These are phyloP conservation scores for Nasalis larvatus DNA, from an alignment of 2,113 vertebrate genomes.

Conservation along the genomic window DNA sequence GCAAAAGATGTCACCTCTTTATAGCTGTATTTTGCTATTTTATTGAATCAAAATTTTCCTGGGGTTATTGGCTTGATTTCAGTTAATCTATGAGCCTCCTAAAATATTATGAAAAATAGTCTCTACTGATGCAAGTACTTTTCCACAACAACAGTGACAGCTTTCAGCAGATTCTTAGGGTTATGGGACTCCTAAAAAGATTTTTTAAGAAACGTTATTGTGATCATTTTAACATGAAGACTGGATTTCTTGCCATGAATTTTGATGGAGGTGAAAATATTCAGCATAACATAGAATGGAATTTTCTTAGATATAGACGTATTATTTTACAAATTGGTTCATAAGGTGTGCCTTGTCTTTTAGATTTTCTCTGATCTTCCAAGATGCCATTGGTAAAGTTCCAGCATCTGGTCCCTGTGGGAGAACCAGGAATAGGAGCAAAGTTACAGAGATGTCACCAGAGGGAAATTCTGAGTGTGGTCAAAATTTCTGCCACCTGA, in stretches of 20 bases:
- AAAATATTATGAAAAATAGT: neutral
- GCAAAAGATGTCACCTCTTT: neutral
- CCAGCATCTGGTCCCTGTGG: neutral
- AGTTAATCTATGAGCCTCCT: neutral
- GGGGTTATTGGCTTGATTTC: neutral
- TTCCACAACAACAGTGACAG: neutral
- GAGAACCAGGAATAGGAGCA: neutral
- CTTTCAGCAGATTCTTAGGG: neutral
- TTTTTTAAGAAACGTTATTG: neutral
- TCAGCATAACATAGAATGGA: neutral
- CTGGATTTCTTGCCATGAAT: neutral
- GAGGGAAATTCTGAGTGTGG: neutral
- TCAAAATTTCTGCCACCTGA: neutral
- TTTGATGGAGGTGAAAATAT: neutral
- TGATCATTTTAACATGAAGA: neutral
- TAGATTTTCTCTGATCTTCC: neutral
- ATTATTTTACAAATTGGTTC: neutral
- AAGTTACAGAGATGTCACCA: neutral
- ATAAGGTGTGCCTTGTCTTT: neutral
- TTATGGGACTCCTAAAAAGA: neutral
- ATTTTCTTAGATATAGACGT: neutral
- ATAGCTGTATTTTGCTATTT: constrained; percentile 8
- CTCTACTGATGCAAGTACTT: neutral
- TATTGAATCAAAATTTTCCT: neutral
- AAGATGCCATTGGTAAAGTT: neutral